A percentile compares a stretch with the other conserved stretches of the same genome.
phyloP scores from a whole-genome alignment of 2,113 vertebrate genomes.

The Pseudonaja textilis region DNA sequence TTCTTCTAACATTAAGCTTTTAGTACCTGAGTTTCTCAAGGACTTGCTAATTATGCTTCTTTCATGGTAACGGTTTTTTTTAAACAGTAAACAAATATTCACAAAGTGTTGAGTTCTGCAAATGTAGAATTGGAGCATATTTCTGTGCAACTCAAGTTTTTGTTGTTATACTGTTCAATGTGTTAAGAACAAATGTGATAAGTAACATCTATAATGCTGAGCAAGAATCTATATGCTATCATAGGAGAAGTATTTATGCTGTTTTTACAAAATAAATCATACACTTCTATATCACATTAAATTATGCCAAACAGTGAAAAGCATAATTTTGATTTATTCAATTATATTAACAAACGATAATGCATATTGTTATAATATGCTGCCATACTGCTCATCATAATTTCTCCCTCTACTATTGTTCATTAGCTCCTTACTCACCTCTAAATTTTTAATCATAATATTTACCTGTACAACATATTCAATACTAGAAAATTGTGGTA shows the following conservation, averaged over 20 bases:
- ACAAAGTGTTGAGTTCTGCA: background rate
- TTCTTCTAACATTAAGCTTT: background rate
- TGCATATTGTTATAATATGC: background rate
- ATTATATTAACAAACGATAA: background rate
- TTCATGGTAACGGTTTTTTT: background rate
- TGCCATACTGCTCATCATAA: background rate
- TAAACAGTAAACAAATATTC: background rate
- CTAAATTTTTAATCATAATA: background rate
- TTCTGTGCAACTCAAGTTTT: background rate
- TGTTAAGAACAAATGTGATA: background rate
- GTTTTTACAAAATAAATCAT: background rate
- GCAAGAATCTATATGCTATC: background rate
- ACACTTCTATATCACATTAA: background rate
- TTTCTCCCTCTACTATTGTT: background rate
- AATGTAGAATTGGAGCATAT: background rate
- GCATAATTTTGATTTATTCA: background rate
- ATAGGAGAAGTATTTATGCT: background rate
- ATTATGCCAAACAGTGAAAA: background rate
- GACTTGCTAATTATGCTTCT: background rate
- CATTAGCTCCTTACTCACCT: background rate
- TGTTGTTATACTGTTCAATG: background rate
- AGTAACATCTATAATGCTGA: background rate
- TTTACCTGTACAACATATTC: conserved; percentile 98
- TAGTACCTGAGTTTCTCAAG: background rate
- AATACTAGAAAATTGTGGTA: conserved; percentile 97